phyloP scores from a whole-genome alignment of 2,113 vertebrate species.

The Pedionomus torquatus region DNA sequence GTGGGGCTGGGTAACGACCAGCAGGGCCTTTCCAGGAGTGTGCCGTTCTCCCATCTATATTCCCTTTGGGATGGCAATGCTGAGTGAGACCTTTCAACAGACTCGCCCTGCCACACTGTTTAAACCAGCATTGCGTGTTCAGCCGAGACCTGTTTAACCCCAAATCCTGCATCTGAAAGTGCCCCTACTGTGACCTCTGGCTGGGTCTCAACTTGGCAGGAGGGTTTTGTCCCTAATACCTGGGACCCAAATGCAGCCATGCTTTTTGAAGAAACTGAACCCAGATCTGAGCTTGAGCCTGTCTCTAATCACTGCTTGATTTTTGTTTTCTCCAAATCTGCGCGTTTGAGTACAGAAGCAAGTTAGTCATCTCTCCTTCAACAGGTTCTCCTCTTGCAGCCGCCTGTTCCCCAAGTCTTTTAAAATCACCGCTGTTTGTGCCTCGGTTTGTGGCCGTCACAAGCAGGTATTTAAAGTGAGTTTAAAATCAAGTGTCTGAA shows the following conservation, averaged over 20 bases:
- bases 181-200: neutral
- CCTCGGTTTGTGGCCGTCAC: neutral
- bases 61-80: neutral
- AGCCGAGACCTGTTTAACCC: conserved; percentile 4
- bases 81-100: conserved; percentile 46
- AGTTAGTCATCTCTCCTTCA: neutral
- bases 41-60: neutral
- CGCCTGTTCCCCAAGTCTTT: neutral
- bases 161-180: neutral
- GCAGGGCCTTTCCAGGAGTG: neutral
- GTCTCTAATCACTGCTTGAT: neutral
- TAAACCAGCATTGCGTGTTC: neutral
- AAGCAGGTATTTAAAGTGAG: conserved; percentile 15
- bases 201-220: neutral
- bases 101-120: neutral
- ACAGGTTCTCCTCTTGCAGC: neutral
- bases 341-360: neutral
- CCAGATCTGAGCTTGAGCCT: neutral
- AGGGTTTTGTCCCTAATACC: neutral
- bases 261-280: conserved; percentile 35
- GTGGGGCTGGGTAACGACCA: neutral
- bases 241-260: neutral
- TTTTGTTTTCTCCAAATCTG: neutral
- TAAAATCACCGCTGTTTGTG: neutral
- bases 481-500: neutral